Percentiles rank a stretch among this genome's conserved stretches.
Conservation (phyloP, 2,113 vertebrate genomes). For the Oophaga pumilio region DNA sequence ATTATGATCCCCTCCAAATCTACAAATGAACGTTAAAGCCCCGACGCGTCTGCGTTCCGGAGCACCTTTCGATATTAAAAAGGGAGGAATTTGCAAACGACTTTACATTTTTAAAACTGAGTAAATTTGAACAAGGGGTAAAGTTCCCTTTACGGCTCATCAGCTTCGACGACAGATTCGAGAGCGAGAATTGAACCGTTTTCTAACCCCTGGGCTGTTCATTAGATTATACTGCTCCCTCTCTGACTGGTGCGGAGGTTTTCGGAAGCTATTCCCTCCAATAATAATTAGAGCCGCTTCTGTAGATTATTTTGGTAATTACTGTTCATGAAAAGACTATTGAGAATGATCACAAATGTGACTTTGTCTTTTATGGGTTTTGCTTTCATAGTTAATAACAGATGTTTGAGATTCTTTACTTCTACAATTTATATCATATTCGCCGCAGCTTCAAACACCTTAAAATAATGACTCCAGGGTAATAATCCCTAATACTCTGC, state of each 20-base stretch:
- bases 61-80: slow-evolving; percentile 48
- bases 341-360: slow-evolving; percentile 60
- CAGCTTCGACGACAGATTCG: slow-evolving; percentile 62
- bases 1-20: slow-evolving; percentile 49
- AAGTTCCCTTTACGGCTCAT: slow-evolving; percentile 61
- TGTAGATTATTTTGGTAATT: slow-evolving; percentile 65
- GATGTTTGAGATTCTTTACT: slow-evolving; percentile 61
- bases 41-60: slow-evolving; percentile 3
- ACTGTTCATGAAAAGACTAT: slow-evolving; percentile 61
- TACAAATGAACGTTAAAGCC: slow-evolving; percentile 43
- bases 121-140: slow-evolving; percentile 42
- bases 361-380: slow-evolving; percentile 60
- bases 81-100: slow-evolving; percentile 45
- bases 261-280: slow-evolving; percentile 23
- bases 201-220: slow-evolving; percentile 62
- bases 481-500: slow-evolving; percentile 33
- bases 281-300: slow-evolving; percentile 61
- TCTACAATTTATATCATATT: slow-evolving; percentile 60
- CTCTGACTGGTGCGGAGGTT: slow-evolving; percentile 49
- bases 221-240: slow-evolving; percentile 32
- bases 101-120: slow-evolving; percentile 32
- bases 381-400: slow-evolving; percentile 51
- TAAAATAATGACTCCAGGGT: slow-evolving; percentile 53
- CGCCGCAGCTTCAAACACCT: slow-evolving; percentile 29
- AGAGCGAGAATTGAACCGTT: slow-evolving; percentile 35